Evolutionary conservation across 2,113 vertebrate species (phyloP).

Genomic region (Anser cygnoides): DNA sequence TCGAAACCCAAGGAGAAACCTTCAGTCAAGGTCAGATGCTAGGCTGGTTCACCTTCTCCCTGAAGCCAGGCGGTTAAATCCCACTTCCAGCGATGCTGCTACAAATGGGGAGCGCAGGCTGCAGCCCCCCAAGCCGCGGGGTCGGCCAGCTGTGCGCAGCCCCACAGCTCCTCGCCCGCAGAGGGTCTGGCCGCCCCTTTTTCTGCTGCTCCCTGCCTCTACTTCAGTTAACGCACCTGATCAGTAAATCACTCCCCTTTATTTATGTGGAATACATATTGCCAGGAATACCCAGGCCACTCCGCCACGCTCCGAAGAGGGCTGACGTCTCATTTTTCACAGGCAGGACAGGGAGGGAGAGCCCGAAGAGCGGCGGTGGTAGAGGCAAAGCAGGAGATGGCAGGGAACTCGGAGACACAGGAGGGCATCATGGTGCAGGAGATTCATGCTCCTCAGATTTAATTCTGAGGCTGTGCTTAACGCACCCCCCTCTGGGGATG

Average conservation of each 20-base stretch:
- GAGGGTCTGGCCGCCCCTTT: background rate
- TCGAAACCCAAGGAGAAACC: background rate
- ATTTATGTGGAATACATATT: background rate
- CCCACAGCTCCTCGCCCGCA: background rate
- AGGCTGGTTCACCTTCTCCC: background rate
- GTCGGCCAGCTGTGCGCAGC: background rate
- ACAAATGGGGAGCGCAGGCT: background rate
- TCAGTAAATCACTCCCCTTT: background rate
- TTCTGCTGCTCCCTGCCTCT: background rate
- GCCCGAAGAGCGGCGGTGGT: background rate
- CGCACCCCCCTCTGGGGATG: conserved; percentile 19
- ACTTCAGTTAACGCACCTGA: background rate
- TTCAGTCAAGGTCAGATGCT: background rate
- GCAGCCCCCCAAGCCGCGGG: background rate
- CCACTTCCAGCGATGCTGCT: background rate
- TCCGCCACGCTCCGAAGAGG: background rate
- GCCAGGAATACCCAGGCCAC: background rate
- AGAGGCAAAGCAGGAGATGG: conserved; percentile 20
- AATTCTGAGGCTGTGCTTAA: conserved; percentile 42
- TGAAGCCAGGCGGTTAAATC: background rate
- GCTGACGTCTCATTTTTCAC: conserved; percentile 4
- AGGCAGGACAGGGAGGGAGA: background rate
- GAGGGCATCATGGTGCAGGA: background rate
- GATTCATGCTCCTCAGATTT: background rate
- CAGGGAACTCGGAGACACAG: background rate